phyloP scores from a whole-genome alignment of 2,113 vertebrate species.

The Paramisgurnus dabryanus region DNA sequence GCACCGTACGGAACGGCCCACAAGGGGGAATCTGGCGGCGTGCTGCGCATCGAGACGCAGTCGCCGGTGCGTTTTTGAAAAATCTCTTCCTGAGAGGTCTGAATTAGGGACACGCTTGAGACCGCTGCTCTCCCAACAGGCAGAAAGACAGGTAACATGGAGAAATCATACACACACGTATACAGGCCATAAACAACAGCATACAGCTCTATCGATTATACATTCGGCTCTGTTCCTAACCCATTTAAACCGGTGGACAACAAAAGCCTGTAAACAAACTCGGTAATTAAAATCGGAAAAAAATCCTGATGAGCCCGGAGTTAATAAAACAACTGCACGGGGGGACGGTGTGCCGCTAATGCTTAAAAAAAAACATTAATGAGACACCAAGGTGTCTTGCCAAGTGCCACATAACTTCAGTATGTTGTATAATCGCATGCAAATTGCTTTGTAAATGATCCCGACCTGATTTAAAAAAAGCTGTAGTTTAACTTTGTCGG shows the following conservation, averaged over 20 bases:
- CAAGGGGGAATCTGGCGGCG: conserved; percentile 26
- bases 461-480: too few relatives aligned
- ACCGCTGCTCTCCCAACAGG: conserved; percentile 15
- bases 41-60: conserved; percentile 18
- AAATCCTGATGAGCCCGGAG: not conserved
- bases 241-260: not conserved
- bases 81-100: conserved; percentile 39
- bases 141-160: conserved; percentile 35
- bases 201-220: not conserved
- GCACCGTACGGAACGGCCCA: conserved; percentile 42
- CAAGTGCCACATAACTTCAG: too few relatives aligned
- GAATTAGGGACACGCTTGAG: conserved; percentile 43
- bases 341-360: too few relatives aligned
- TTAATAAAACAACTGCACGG: too few relatives aligned
- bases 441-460: too few relatives aligned
- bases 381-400: too few relatives aligned
- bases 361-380: too few relatives aligned
- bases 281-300: not conserved
- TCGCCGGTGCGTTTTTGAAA: conserved; percentile 34
- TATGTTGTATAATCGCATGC: too few relatives aligned
- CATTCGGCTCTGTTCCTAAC: not conserved
- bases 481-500: too few relatives aligned
- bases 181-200: not conserved
- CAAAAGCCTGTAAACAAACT: not conserved
- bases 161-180: not conserved